Evolutionary conservation across 2,113 vertebrate genomes (phyloP).

Genomic region (Pedetes capensis): DNA sequence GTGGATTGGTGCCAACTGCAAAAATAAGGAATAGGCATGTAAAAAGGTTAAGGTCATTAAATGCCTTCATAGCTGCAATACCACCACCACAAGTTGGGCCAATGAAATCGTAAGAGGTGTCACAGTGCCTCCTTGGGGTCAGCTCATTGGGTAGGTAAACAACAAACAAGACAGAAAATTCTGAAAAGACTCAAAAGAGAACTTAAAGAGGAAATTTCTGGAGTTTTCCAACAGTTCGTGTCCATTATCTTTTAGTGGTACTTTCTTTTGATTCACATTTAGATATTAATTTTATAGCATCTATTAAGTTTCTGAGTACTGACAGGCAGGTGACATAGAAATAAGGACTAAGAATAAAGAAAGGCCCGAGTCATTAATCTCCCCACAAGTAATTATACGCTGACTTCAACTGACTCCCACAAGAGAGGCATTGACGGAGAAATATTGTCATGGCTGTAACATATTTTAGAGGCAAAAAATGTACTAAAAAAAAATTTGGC

Average conservation of each 20-base stretch:
- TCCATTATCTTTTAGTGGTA: conserved; percentile 51
- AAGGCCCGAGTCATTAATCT: conserved; percentile 51
- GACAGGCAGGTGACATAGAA: conserved; percentile 44
- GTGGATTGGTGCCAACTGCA: conserved; percentile 10
- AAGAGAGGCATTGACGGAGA: neutral
- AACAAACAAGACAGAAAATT: neutral
- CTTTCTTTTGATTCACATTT: conserved; percentile 46
- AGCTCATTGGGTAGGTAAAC: neutral
- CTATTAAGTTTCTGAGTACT: conserved; percentile 33
- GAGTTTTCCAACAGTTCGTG: conserved; percentile 21
- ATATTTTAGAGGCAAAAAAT: conserved; percentile 39
- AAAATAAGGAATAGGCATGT: conserved; percentile 46
- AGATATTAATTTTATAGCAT: conserved; percentile 44
- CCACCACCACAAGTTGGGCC: neutral
- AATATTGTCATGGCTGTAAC: conserved; percentile 42
- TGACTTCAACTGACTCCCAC: conserved; percentile 50
- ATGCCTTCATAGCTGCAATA: neutral
- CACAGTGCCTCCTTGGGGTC: neutral
- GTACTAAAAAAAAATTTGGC: neutral
- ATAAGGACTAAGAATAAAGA: conserved; percentile 26
- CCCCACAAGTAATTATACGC: conserved; percentile 6
- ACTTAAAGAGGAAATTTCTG: neutral
- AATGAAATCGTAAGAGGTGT: conserved; percentile 11
- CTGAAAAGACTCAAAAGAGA: neutral
- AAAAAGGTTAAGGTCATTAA: conserved; percentile 32